Base-by-base conservation (phyloP, 2,888 invertebrate genomes). In the Pseudoips prasinana region DNA sequence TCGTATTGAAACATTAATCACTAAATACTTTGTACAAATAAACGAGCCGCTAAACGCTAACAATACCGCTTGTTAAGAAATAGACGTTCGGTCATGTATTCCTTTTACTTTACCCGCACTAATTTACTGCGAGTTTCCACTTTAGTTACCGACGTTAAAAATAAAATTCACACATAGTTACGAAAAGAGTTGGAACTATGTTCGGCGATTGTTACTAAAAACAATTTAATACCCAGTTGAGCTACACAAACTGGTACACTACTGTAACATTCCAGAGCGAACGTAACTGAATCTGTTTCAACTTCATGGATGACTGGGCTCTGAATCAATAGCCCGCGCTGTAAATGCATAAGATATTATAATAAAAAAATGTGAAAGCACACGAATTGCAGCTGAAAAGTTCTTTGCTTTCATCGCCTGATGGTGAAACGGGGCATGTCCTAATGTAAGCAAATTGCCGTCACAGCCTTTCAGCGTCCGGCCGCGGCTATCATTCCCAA, bases 381-480 rank as follows among this genome's bases (percentile, higher is more conserved):
- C 24, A 58, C 51, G 55, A 63, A 67, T 60, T 53, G 58, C 60
- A 59, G 44, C 54, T 41, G 59, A 64, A 71, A 69, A 70, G 64
- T 55, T 60, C 53, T 55, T 64, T 32, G 48, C 64, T 67, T 67
- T 68, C 60, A 64, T 64, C 58, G 57, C 47, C 53, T 60, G 55
- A 64, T 71, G 70, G 69, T 56, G 51, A 66, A 80, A 72, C 75
- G 73, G 71, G 73, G 65, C 72, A 74, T 74, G 76, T 81, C 75
- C 85, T 87, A 87, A 87, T 87, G 87, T 83, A 85, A 81, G 87
- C 78, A 87, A 87, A 87, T 87, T 87, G 87, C 83, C 82, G 81
- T 83, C 82, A 73, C 77, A 74, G 80, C 82, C 81, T 85, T 84
- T 80, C 86, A 82, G 66, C 77, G 81, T 80, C 83, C 84, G 83